Percentiles rank a stretch among this genome's conserved stretches.
These are phyloP conservation scores for Scaptomyza tumidula DNA, from an alignment of 2,888 invertebrate genomes.

Conservation along the genomic window DNA sequence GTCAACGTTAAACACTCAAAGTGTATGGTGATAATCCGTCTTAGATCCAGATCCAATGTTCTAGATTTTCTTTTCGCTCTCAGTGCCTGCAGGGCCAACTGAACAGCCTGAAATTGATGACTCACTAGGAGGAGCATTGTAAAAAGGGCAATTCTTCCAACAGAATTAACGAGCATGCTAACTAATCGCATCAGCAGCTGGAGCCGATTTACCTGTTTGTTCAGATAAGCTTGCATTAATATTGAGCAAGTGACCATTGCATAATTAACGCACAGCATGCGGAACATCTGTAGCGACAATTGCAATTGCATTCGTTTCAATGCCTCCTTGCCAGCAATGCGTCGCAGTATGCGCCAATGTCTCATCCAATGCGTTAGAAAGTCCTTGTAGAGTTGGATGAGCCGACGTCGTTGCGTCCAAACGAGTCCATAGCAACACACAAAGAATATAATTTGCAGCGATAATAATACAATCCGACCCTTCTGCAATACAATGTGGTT, in stretches of 20 bases:
- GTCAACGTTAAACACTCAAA: slow-evolving; percentile 42
- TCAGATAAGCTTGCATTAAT: slow-evolving; percentile 43
- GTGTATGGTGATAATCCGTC: slow-evolving; percentile 47
- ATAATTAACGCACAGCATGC: slow-evolving; percentile 35
- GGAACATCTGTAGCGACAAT: slow-evolving; percentile 27
- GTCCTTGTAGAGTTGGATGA: slow-evolving; percentile 43
- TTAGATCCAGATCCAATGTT: not conserved
- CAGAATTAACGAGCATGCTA: slow-evolving; percentile 23
- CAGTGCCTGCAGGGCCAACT: slow-evolving; percentile 42
- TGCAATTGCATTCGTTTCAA: slow-evolving; percentile 35
- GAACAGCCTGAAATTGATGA: slow-evolving; percentile 60
- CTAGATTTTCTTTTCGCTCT: not conserved
- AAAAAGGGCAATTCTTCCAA: slow-evolving; percentile 29
- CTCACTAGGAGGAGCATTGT: slow-evolving; percentile 48
- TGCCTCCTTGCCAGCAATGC: slow-evolving; percentile 10
- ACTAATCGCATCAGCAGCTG: not conserved
- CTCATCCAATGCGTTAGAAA: slow-evolving; percentile 30
- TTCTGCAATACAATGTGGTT: slow-evolving; percentile 53
- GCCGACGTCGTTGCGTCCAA: slow-evolving; percentile 43
- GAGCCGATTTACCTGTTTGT: rapidly evolving
- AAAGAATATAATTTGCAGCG: slow-evolving; percentile 9
- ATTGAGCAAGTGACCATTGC: slow-evolving; percentile 15
- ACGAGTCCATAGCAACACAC: slow-evolving; percentile 43
- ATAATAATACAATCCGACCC: slow-evolving; percentile 11
- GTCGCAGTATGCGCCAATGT: slow-evolving; percentile 13